phyloP scores from a whole-genome alignment of 2,797 vertebrate genomes.

The Parotocinclus haroldoi region DNA sequence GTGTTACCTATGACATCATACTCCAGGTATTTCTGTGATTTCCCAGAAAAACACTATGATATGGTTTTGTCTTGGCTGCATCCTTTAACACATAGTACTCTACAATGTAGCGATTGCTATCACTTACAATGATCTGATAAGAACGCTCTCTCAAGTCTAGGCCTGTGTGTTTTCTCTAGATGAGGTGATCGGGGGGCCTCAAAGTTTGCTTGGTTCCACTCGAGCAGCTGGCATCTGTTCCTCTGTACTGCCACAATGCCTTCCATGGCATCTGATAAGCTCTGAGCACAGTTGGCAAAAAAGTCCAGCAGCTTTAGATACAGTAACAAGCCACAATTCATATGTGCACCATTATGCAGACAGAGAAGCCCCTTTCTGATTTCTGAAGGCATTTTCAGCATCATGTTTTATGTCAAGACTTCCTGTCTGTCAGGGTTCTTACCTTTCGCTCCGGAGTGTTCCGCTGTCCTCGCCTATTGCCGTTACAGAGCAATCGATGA shows the following conservation, averaged over 20 bases:
- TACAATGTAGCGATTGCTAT: conserved; percentile 32
- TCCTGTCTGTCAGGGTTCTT: too few relatives aligned
- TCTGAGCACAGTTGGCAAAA: conserved; percentile 2
- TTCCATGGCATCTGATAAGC: conserved; percentile 37
- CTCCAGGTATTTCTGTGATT: neutral
- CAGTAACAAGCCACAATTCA: conserved; percentile 48
- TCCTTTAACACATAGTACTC: conserved; percentile 10
- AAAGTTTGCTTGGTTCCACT: conserved; percentile 11
- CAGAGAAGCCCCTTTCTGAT: conserved; percentile 34
- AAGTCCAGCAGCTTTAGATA: conserved; percentile 37
- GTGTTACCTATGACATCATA: conserved; percentile 19
- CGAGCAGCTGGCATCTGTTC: neutral
- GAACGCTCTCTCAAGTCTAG: conserved; percentile 11
- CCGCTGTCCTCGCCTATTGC: too few relatives aligned
- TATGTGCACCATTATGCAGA: conserved; percentile 32
- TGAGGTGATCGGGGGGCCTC: neutral
- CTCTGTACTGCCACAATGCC: neutral
- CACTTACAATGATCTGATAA: conserved; percentile 34
- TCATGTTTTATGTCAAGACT: conserved; percentile 24
- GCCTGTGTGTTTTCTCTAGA: conserved; percentile 19
- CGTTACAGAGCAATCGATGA: too few relatives aligned
- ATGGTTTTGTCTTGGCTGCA: conserved; percentile 17
- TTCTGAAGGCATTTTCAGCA: conserved; percentile 43
- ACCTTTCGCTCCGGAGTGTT: too few relatives aligned
- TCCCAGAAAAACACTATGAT: conserved; percentile 19